Evolutionary conservation across 2,888 invertebrate genomes (phyloP), one percentile per base, ranked within the genome.

Genomic region (Mystacides longicornis): DNA sequence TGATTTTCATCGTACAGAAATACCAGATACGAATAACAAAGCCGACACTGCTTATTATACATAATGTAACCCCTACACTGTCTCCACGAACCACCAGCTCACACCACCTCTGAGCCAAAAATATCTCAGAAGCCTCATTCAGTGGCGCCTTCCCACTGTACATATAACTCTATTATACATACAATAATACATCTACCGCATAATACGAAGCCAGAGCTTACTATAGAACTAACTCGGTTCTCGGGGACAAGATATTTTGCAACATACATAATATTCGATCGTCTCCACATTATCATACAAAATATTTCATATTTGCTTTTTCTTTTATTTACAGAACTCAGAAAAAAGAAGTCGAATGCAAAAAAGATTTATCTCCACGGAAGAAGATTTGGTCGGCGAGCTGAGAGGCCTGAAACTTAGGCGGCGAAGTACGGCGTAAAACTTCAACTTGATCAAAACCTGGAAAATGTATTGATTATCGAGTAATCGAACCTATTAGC

Each of bases 361-460:
- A 63, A 85, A 85, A 66, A 76, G 84, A 55, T 84, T 82, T 66
- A 77, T 84, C 48, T 76, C 82, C 1, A 78, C 76, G 59, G 84
- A 85, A 67, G 80, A 81, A 54, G 81, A 79, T 63, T 72, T 85
- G 53, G 83, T 82, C 3, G 72, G 78, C 45, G 82, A 85, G 69
- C 75, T 85, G 52, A 77, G 81, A 62, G 81, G 81, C 52, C 73
- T 85, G 53, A 85, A 84, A 69, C 73, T 85, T 53, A 85, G 84
- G 69, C 81, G 82, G 67, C 74, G 74, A 65, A 76, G 76, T 62
- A 69, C 75, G 50, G 80, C 82, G 67, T 81, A 82, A 79, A 46
- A 23, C 11, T 16, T 37, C 53, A 23, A 3, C 3, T 20, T 21
- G 4, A 9, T 7, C 20, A n/a, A 37, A n/a, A 7, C 14, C 16